Base-by-base conservation (phyloP, 2,797 vertebrate genomes). In the Hyperoplus lanceolatus region DNA sequence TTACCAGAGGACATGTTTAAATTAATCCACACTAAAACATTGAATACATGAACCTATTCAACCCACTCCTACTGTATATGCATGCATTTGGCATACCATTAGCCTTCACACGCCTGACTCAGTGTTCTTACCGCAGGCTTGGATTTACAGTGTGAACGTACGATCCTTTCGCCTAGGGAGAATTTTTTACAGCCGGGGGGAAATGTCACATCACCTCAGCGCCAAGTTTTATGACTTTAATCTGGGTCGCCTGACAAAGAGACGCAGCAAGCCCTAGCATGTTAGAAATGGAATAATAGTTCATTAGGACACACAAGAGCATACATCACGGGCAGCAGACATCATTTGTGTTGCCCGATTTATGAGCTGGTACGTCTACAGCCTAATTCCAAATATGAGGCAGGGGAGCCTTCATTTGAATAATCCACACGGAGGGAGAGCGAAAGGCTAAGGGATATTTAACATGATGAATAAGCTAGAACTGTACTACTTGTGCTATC, bases 131-230 rank as follows among this genome's bases (percentile, higher is more conserved):
- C 77, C 69, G 71, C 87, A 59, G 73, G 46, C 66, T 69, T 78
- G 69, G 67, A 90, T 90, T 90, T 87, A 84, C 86, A 82, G 79
- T 81, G 73, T 55, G 60, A 83, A 79, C 81, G 71, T 76, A 70
- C 21, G 70, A 86, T 84, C 84, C 29, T 29, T 29, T 29, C 78
- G 85, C 75, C 80, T 71, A 82, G 71, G 50, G 85, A 84, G 81
- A 74, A 29, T 29, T 29, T 91, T 92, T 90, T 87, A 92, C 89
- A 82, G 89, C 78, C 70, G 16, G 18, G 66, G 80, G 80, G 48
- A 93, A 93, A 93, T 91, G 92, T 94, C 93, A 91, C 84, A 77
- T 90, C 85, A 88, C 89, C 85, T 87, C 85, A 74, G 78, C 43
- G 29, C 38, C 50, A 66, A 70, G 81, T 92, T 94, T 94, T 93